Conservation (phyloP, 2,113 vertebrate genomes). For the Stegostoma tigrinum region DNA sequence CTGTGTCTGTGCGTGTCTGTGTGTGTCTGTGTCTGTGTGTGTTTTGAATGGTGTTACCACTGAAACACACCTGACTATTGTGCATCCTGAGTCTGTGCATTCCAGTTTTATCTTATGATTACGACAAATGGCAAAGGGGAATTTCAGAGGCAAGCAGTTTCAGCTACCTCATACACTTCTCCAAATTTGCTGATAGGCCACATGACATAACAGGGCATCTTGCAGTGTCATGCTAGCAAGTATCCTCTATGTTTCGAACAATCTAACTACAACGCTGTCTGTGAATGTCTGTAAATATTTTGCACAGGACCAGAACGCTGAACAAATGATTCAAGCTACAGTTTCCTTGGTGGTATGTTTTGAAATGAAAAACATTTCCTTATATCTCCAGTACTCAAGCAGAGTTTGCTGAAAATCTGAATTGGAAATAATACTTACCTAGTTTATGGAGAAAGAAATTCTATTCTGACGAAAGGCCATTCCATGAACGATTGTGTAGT, state of each 20-base stretch:
- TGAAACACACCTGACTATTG: background rate
- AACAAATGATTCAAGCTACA: background rate
- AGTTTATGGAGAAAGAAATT: background rate
- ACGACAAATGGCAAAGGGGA: background rate
- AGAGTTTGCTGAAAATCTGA: background rate
- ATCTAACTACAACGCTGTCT: background rate
- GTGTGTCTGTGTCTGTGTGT: no score
- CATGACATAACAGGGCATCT: background rate
- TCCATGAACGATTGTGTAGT: no score
- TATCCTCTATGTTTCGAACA: background rate
- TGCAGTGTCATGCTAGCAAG: background rate
- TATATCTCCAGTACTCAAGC: background rate
- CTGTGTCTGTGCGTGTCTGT: no score
- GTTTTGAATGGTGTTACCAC: background rate
- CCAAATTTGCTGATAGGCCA: background rate
- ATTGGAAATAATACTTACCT: background rate
- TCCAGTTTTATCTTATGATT: constrained; percentile 14
- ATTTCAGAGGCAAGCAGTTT: background rate
- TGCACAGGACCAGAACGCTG: background rate
- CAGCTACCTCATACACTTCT: background rate
- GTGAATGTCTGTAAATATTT: background rate
- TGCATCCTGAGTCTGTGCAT: background rate
- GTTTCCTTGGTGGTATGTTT: background rate
- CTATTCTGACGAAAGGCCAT: background rate
- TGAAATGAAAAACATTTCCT: background rate